Conservation (phyloP, 2,113 vertebrate species). For the Coptodon bakossiorum region DNA sequence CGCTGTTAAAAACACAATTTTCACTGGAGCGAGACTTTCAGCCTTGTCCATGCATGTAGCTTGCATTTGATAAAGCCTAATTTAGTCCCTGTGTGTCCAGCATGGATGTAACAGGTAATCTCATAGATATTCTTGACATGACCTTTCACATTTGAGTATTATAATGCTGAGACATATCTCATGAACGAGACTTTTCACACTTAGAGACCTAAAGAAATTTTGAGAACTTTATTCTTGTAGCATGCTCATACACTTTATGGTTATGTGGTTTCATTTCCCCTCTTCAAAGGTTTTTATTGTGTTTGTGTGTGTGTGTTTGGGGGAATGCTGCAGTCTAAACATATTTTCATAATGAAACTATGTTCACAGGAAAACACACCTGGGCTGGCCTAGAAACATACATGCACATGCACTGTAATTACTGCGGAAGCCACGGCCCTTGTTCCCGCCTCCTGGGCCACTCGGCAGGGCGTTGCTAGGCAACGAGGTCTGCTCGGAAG, state of each 20-base stretch:
- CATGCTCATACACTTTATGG: neutral
- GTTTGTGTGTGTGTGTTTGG: neutral
- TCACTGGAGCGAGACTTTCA: neutral
- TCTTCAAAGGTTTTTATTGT: neutral
- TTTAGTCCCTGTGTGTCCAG: neutral
- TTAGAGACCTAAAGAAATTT: neutral
- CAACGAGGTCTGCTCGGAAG: constrained; percentile 49
- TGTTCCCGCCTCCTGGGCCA: constrained; percentile 59
- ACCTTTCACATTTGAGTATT: neutral
- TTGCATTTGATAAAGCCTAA: neutral
- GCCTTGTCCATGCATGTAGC: neutral
- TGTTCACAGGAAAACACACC: constrained; percentile 16
- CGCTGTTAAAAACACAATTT: neutral
- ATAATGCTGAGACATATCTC: neutral
- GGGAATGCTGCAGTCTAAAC: neutral
- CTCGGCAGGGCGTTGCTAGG: constrained; percentile 60
- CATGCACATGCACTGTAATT: constrained; percentile 46
- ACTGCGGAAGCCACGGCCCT: constrained; percentile 57
- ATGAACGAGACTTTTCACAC: neutral
- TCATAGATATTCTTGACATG: neutral
- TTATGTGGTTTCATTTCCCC: neutral
- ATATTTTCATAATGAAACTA: neutral
- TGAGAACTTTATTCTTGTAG: neutral
- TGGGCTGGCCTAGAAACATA: constrained; percentile 31
- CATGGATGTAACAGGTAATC: neutral